A percentile compares a stretch with the other conserved stretches of the same genome.
phyloP scores from a whole-genome alignment of 2,113 vertebrate species.

The Lepidothrix coronata region DNA sequence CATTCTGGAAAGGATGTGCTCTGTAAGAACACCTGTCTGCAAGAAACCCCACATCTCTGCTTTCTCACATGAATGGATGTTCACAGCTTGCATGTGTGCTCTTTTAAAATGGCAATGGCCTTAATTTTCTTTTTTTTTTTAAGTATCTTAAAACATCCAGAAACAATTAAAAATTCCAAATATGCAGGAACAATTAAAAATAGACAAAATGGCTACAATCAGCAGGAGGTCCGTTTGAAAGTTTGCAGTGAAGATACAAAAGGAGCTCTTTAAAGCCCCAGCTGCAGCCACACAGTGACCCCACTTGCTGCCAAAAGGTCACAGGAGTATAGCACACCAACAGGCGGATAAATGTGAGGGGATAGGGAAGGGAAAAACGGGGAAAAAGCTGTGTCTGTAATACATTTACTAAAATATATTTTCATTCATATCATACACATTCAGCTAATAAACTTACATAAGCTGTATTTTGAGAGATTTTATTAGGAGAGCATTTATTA shows the following conservation, averaged over 20 bases:
- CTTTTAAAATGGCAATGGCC: neutral
- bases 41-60: neutral
- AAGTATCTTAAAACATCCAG: neutral
- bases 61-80: neutral
- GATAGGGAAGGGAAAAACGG: fast-evolving
- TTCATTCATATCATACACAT: neutral
- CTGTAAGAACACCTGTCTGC: neutral
- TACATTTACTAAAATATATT: neutral
- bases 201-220: neutral
- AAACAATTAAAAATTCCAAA: neutral
- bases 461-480: neutral
- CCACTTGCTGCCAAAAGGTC: neutral
- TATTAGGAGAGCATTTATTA: neutral
- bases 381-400: neutral
- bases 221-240: neutral
- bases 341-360: neutral
- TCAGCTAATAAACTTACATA: neutral
- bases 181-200: neutral
- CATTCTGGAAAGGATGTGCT: neutral
- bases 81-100: fast-evolving
- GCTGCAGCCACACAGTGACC: neutral
- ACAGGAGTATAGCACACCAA: neutral
- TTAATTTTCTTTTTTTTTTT: neutral
- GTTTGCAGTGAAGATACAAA: neutral
- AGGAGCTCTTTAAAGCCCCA: neutral